Conservation (phyloP, 92 coral and sea anemone genomes). For the Hydrozoanthus gracilis region DNA sequence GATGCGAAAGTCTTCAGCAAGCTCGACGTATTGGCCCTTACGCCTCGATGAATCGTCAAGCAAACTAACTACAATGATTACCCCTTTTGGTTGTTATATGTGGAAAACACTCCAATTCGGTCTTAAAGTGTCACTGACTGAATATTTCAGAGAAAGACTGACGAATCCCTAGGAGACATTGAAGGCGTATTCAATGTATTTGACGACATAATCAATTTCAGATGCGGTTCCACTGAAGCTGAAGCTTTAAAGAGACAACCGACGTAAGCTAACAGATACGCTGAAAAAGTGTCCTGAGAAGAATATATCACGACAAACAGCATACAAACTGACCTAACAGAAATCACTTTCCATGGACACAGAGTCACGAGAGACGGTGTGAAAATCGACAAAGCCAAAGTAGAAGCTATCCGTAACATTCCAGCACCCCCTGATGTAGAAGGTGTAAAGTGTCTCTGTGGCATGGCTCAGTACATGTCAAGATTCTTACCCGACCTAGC, state of each 20-base stretch:
- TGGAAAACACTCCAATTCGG: conserved; percentile 41
- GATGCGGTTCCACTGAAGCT: conserved; percentile 30
- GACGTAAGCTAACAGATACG: neutral
- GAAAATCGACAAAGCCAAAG: conserved; percentile 17
- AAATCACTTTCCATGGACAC: conserved; percentile 37
- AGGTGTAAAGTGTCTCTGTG: conserved; percentile 62
- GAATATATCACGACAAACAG: neutral
- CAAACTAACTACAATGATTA: conserved; percentile 33
- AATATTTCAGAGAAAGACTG: conserved; percentile 29
- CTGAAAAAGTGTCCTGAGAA: conserved; percentile 6
- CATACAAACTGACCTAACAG: neutral
- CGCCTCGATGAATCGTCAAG: conserved; percentile 27
- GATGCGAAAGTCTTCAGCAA: conserved; percentile 50
- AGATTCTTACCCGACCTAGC: conserved; percentile 65
- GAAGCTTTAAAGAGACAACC: conserved; percentile 35
- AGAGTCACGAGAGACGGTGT: conserved; percentile 32
- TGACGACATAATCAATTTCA: conserved; percentile 34
- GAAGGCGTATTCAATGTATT: conserved; percentile 12
- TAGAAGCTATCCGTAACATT: conserved; percentile 60
- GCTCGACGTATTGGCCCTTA: conserved; percentile 34
- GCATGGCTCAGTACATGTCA: conserved; percentile 66
- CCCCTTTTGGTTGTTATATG: conserved; percentile 40
- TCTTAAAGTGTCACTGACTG: conserved; percentile 33
- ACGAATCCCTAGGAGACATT: conserved; percentile 31
- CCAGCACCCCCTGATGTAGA: conserved; percentile 64